Evolutionary conservation across 1,140 invertebrate species (phyloP).

Genomic region (Aphaenogaster floridana): DNA sequence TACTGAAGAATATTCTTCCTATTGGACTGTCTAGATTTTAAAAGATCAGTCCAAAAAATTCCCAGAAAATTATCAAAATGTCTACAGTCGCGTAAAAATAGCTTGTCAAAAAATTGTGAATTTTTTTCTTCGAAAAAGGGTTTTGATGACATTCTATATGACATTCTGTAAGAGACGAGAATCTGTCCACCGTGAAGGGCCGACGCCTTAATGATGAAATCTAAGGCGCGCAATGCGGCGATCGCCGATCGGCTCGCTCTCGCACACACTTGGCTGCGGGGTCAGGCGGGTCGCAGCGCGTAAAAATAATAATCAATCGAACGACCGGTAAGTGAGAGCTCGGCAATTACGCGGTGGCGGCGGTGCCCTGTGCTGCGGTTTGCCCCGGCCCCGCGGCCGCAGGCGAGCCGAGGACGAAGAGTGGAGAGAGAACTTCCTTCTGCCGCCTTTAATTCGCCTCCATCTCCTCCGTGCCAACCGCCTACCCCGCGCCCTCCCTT

Average conservation of each 20-base stretch:
- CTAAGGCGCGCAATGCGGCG: constrained; percentile 36
- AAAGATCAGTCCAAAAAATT: background rate
- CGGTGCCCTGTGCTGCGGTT: constrained; percentile 85
- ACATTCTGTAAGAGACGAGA: background rate
- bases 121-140: background rate
- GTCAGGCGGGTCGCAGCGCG: constrained; percentile 75
- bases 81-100: background rate
- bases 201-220: constrained; percentile 64
- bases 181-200: constrained; percentile 37
- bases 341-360: constrained; percentile 84
- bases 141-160: background rate
- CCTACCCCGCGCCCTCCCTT: background rate
- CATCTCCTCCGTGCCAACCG: constrained; percentile 49
- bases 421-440: constrained; percentile 69
- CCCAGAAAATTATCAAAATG: background rate
- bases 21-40: background rate
- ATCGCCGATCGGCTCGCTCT: constrained; percentile 19
- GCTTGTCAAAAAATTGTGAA: background rate
- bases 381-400: constrained; percentile 54
- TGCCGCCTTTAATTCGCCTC: constrained; percentile 78
- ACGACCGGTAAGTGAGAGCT: constrained; percentile 77
- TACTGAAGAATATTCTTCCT: background rate
- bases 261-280: constrained; percentile 52
- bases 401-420: constrained; percentile 55
- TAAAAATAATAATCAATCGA: constrained; percentile 84